These are phyloP conservation scores for Promerops cafer DNA, from an alignment of 2,113 vertebrate genomes.

Conservation along the genomic window DNA sequence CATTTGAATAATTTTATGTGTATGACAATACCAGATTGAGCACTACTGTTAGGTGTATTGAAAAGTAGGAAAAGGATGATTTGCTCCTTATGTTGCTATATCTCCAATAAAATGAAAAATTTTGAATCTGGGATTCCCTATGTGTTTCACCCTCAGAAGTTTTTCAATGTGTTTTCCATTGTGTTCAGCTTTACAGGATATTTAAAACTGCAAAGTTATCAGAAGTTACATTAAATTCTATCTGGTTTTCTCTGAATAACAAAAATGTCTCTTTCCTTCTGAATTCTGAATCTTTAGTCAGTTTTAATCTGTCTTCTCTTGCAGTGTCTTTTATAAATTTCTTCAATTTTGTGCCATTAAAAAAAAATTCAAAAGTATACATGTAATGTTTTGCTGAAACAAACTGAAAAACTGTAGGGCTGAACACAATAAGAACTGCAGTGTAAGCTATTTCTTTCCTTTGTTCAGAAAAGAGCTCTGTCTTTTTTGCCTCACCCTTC, in stretches of 20 bases:
- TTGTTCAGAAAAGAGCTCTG: background rate
- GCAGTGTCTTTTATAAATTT: background rate
- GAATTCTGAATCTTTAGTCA: background rate
- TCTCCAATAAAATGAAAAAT: background rate
- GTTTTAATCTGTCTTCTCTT: background rate
- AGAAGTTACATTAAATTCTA: conserved; percentile 5
- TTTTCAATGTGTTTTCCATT: background rate
- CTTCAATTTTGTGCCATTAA: background rate
- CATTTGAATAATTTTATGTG: background rate
- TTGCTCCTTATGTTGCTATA: background rate
- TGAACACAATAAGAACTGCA: background rate
- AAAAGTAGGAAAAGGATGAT: background rate
- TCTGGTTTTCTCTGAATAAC: background rate
- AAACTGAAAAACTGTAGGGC: background rate
- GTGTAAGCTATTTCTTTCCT: background rate
- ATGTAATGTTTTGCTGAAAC: background rate
- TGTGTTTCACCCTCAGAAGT: background rate
- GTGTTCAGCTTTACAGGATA: conserved; percentile 8
- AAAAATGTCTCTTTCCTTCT: background rate
- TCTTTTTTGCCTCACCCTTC: background rate
- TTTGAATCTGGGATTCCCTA: background rate
- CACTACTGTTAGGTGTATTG: background rate
- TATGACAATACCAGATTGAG: background rate
- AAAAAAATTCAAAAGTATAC: background rate
- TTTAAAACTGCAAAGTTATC: background rate